These are phyloP conservation scores for Oreochromis niloticus DNA, from an alignment of 2,113 vertebrate species.

Conservation along the genomic window DNA sequence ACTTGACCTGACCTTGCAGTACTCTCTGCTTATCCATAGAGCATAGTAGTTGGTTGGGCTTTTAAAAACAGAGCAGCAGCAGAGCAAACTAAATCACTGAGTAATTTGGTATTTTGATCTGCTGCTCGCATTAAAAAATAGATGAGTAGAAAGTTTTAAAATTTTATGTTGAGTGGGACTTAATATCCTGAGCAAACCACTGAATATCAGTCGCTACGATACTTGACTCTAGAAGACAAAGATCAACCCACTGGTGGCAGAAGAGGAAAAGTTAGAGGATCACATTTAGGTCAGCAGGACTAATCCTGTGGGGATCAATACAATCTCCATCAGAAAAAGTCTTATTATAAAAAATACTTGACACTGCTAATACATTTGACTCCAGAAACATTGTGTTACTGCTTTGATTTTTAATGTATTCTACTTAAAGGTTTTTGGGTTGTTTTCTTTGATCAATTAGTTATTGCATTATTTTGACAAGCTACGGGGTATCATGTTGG, in stretches of 20 bases:
- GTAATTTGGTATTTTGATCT: not conserved
- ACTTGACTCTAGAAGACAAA: not conserved
- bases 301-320: not conserved
- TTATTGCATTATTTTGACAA: not conserved
- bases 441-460: fast-evolving
- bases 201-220: not conserved
- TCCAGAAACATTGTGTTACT: not conserved
- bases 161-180: not conserved
- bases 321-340: not conserved
- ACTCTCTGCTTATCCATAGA: not conserved
- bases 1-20: not conserved
- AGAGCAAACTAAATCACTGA: not conserved
- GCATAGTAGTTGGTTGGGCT: not conserved
- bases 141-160: not conserved
- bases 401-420: not conserved
- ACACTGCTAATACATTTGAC: not conserved
- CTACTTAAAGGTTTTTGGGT: not conserved
- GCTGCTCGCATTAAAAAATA: not conserved
- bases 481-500: not conserved
- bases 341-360: not conserved
- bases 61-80: not conserved
- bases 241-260: not conserved
- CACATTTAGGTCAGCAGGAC: not conserved
- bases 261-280: not conserved
- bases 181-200: not conserved